phyloP scores from a whole-genome alignment of 2,113 vertebrate genomes.

The Dryoscopus gambensis region DNA sequence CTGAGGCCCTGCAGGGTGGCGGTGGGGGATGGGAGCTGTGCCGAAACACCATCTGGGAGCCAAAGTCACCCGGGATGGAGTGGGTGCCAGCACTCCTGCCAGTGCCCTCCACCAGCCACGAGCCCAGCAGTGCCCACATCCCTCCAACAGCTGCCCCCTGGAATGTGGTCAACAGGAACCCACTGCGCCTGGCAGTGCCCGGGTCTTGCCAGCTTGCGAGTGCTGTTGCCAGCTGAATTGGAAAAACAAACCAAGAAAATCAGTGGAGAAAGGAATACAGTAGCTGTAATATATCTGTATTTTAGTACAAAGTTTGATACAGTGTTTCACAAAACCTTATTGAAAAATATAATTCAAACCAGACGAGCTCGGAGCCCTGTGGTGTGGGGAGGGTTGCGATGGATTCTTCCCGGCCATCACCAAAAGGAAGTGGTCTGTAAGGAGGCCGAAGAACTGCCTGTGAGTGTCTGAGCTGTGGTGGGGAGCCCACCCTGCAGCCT shows the following conservation, averaged over 20 bases:
- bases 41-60: neutral
- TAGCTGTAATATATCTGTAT: slow-evolving; percentile 75
- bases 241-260: slow-evolving; percentile 35
- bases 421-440: neutral
- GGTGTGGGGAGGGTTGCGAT: neutral
- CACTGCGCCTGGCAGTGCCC: neutral
- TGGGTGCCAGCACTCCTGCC: neutral
- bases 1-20: neutral
- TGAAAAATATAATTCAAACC: slow-evolving; percentile 70
- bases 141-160: neutral
- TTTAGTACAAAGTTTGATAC: slow-evolving; percentile 74
- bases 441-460: neutral
- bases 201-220: neutral
- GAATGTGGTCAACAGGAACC: neutral
- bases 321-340: slow-evolving; percentile 72
- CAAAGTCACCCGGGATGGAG: neutral
- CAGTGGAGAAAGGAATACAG: slow-evolving; percentile 67
- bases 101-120: neutral
- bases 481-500: neutral
- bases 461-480: neutral
- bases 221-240: slow-evolving; percentile 1
- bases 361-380: neutral
- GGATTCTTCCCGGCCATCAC: neutral
- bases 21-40: neutral
- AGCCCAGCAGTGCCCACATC: neutral